phyloP scores from a whole-genome alignment of 2,113 vertebrate species.

The Dicentrarchus labrax region DNA sequence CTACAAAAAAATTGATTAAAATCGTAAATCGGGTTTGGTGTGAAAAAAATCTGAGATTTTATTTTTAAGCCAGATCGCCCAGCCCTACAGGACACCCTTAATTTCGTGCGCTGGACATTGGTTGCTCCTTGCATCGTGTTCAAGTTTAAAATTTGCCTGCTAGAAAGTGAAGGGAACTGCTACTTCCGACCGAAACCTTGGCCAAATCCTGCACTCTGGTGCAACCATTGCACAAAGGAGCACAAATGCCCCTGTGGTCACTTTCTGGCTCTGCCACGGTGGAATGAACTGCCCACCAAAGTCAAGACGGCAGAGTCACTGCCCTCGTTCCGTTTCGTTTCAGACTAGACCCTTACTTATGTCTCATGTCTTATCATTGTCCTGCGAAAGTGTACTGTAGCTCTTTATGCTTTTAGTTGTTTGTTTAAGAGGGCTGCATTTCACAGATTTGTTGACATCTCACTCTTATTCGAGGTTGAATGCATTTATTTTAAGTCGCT shows the following conservation, averaged over 20 bases:
- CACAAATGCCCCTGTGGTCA: slow-evolving; percentile 2
- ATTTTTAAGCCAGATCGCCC: no score
- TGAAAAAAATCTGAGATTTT: no score
- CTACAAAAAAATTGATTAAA: no score
- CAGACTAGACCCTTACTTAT: neutral
- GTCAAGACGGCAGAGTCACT: neutral
- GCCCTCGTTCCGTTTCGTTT: slow-evolving; percentile 6
- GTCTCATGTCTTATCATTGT: neutral
- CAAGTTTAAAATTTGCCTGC: slow-evolving; percentile 16
- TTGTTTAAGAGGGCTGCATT: slow-evolving; percentile 5
- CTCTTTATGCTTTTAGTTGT: neutral
- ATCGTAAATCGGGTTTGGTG: no score
- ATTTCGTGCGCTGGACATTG: no score
- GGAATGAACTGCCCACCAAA: slow-evolving; percentile 23
- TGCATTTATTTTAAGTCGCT: slow-evolving; percentile 3
- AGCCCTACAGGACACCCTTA: no score
- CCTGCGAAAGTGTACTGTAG: neutral
- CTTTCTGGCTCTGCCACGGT: neutral
- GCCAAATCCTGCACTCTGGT: neutral
- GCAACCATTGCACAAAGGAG: neutral
- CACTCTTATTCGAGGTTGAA: slow-evolving; percentile 12
- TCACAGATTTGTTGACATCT: neutral
- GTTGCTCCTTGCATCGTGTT: slow-evolving; percentile 11
- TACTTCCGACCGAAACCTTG: neutral
- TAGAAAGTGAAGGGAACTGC: neutral